Evolutionary conservation across 2,888 invertebrate species (phyloP), one percentile per base, ranked within the genome.

Genomic region (Drosophila barbarae): DNA sequence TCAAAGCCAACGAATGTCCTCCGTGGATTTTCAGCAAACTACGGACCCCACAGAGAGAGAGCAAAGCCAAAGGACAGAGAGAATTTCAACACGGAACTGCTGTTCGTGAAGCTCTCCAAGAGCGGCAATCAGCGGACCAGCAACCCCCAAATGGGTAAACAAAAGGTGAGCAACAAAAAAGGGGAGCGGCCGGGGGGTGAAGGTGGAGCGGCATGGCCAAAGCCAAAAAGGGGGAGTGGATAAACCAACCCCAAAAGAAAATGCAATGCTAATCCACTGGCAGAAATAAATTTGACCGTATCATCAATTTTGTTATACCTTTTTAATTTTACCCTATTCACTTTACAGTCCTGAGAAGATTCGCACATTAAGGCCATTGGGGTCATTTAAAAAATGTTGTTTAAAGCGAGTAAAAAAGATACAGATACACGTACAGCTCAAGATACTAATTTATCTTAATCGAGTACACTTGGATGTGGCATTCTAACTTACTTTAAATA

Each of bases 1-100:
- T 76, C 77, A 76, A 77, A 73, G 78, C 78, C 85, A 82, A 76
- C 84, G 87, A 87, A 87, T 87, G 87, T 71, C 84, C 77, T 74
- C 72, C 56, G 69, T 60, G 71, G 63, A 56, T 69, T 61, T 60
- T 54, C 75, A 36, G 56, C 59, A 65, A 52, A 57, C 61, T 61
- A 61, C 65, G 61, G 60, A 58, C 57, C 44, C 59, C 47, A 39
- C 49, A 74, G 76, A 15, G 32, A 12, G 36, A 28, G 36, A 55
- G 49, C 23, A 6, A 30, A 15, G n/a, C 26, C 36, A n/a, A 21
- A 34, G 21, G 49, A 36, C 32, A 15, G 15, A 35, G 50, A 59
- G 32, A 51, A 68, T 77, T 72, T 73, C 77, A 82, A 79, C 79
- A 79, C 77, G 80, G 77, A 74, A 74, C 69, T 63, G 69, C 64